Evolutionary conservation across 2,797 vertebrate species (phyloP).

Genomic region (Melanogrammus aeglefinus): DNA sequence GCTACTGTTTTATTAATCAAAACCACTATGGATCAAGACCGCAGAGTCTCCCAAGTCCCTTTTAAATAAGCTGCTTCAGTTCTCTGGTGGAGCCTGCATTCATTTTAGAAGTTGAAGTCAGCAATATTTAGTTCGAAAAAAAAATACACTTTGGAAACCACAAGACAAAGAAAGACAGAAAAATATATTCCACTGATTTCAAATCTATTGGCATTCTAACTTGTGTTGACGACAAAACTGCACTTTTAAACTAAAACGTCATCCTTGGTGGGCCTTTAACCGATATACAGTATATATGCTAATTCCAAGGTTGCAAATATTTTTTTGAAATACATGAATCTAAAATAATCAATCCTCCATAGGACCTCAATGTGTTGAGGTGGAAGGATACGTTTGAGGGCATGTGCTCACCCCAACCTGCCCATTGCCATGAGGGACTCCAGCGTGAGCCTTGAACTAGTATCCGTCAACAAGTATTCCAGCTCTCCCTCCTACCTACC

Average conservation of each 20-base stretch:
- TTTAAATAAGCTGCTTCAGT: neutral
- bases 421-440: conserved; percentile 14
- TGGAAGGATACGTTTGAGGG: neutral
- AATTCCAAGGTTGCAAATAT: neutral
- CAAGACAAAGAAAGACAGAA: neutral
- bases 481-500: no score
- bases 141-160: neutral
- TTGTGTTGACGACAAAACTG: neutral
- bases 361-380: neutral
- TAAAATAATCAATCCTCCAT: conserved; percentile 15
- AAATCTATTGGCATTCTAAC: neutral
- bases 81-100: neutral
- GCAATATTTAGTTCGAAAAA: neutral
- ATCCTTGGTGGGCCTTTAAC: neutral
- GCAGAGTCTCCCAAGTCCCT: no score
- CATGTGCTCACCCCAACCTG: neutral
- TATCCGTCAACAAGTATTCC: no score
- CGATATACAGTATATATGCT: neutral
- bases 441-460: neutral
- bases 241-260: neutral
- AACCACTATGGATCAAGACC: no score
- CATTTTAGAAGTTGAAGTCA: neutral
- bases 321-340: neutral
- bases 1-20: no score
- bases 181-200: neutral